Evolutionary conservation across 2,888 invertebrate genomes (phyloP).

Genomic region (Drosophila stalkeri): DNA sequence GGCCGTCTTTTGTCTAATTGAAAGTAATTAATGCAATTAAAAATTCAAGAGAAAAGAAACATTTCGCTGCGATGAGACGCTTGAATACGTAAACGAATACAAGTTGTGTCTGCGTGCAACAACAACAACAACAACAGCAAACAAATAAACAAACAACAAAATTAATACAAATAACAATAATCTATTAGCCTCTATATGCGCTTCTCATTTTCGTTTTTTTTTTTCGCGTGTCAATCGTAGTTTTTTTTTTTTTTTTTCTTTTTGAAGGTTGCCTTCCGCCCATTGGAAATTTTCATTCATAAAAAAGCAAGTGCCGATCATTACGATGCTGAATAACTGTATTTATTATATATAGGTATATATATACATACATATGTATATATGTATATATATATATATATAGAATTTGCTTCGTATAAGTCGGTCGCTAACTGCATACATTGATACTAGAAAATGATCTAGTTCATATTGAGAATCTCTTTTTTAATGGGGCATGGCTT

Average conservation of each 20-base stretch:
- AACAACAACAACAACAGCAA: conserved; percentile 6
- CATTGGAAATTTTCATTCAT: conserved; percentile 34
- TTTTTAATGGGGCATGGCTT: too few species aligned
- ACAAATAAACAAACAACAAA: conserved; percentile 1
- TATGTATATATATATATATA: neutral
- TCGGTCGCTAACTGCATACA: conserved; percentile 44
- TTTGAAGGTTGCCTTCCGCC: conserved; percentile 35
- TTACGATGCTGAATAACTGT: conserved; percentile 6
- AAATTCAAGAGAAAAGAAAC: conserved; percentile 11
- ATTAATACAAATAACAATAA: conserved; percentile 3
- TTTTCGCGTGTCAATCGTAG: conserved; percentile 62
- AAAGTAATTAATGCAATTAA: conserved; percentile 77
- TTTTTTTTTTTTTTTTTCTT: conserved; percentile 59
- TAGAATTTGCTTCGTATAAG: too few species aligned
- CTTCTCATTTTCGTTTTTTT: conserved; percentile 60
- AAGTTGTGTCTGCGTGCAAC: conserved; percentile 12
- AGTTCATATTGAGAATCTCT: conserved; percentile 43
- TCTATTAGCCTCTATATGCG: conserved; percentile 16
- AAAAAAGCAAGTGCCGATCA: conserved; percentile 20
- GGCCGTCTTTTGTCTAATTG: conserved; percentile 67
- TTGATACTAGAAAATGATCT: conserved; percentile 50
- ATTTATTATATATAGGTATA: too few species aligned
- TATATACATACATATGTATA: neutral
- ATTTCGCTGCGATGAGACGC: conserved; percentile 43
- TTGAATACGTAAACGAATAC: neutral